Evolutionary conservation across 2,797 vertebrate genomes (phyloP).

Genomic region (Chelonia mydas): DNA sequence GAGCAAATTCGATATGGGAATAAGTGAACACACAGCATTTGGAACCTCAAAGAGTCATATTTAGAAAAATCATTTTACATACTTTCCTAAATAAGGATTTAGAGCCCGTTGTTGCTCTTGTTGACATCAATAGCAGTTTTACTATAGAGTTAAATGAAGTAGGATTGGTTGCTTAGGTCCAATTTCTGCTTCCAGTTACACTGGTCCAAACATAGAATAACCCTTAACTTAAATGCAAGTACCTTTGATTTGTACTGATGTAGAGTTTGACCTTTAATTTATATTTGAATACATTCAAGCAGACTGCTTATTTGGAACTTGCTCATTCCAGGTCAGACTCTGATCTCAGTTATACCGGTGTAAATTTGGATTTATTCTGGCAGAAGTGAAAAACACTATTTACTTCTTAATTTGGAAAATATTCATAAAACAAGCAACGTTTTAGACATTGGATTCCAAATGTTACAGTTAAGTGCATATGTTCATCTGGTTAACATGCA

Average conservation of each 20-base stretch:
- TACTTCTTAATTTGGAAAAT: background rate
- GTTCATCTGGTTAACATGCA: background rate
- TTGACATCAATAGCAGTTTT: background rate
- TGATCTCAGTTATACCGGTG: background rate
- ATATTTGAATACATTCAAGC: background rate
- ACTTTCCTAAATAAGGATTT: background rate
- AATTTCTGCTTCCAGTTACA: background rate
- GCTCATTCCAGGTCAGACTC: background rate
- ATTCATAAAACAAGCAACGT: background rate
- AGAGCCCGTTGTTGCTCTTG: background rate
- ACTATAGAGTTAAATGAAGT: background rate
- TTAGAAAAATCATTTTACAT: background rate
- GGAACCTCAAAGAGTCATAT: background rate
- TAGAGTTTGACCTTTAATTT: background rate
- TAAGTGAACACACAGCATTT: accelerated
- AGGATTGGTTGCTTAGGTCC: background rate
- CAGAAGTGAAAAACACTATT: background rate
- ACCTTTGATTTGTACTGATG: background rate
- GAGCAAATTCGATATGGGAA: background rate
- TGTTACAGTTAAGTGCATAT: background rate
- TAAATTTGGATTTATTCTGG: background rate
- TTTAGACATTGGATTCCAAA: background rate
- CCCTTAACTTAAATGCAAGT: background rate
- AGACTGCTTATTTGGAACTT: background rate
- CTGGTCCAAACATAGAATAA: background rate